Conservation (phyloP, 64 coral and sea anemone species). For the Actinia tenebrosa region DNA sequence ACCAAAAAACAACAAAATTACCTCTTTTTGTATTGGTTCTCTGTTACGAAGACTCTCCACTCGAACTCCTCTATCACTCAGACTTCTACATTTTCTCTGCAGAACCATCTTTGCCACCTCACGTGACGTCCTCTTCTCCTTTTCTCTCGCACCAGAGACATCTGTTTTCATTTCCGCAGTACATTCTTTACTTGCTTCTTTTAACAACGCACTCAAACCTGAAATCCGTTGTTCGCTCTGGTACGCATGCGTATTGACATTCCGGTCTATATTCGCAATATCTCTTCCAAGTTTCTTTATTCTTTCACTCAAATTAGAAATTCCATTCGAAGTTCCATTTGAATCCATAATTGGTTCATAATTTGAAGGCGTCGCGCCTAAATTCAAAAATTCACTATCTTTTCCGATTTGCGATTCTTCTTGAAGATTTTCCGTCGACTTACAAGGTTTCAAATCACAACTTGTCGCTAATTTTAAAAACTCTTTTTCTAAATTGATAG, state of each 20-base stretch:
- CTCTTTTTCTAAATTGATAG: not conserved
- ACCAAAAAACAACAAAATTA: not conserved
- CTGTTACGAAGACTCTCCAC: not conserved
- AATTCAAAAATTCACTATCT: slow-evolving; percentile 19
- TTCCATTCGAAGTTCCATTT: slow-evolving; percentile 6
- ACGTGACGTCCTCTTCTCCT: not conserved
- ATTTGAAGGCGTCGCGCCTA: slow-evolving; percentile 6
- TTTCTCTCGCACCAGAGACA: not conserved
- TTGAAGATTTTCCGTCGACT: not conserved
- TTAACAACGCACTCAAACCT: not conserved
- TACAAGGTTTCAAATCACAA: not conserved
- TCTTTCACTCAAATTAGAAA: not conserved
- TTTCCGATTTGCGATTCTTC: not conserved
- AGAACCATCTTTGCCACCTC: slow-evolving; percentile 9
- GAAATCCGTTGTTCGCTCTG: not conserved
- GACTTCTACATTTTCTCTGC: not conserved
- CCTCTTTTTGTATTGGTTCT: not conserved
- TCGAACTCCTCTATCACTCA: not conserved
- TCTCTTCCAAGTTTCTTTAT: slow-evolving; percentile 3
- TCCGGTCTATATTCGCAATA: not conserved
- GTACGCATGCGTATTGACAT: not conserved
- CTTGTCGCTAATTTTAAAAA: not conserved
- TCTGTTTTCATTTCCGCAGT: not conserved
- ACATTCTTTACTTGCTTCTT: not conserved
- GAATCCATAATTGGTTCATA: not conserved